Conservation (phyloP, 2,888 invertebrate species). For the Timema cristinae region DNA sequence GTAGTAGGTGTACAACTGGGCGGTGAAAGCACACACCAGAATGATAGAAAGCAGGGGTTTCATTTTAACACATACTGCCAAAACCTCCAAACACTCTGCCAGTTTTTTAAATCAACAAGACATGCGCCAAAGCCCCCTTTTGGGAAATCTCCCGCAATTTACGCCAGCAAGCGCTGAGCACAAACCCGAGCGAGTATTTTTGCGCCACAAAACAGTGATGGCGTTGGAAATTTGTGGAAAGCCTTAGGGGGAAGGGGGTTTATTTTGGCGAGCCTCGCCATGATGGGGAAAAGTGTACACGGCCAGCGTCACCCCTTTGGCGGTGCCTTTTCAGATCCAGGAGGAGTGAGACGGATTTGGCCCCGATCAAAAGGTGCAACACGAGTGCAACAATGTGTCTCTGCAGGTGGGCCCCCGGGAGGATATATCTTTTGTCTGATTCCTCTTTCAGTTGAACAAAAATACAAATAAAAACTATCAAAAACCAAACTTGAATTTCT, state of each 20-base stretch:
- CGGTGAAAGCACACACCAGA: constrained; percentile 47
- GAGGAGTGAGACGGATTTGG: constrained; percentile 38
- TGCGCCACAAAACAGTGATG: constrained; percentile 43
- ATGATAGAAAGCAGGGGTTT: constrained; percentile 48
- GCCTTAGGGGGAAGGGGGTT: constrained; percentile 42
- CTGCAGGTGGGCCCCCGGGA: constrained; percentile 17
- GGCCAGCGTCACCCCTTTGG: constrained; percentile 41
- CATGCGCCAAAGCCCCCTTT: constrained; percentile 34
- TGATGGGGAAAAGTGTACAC: constrained; percentile 48
- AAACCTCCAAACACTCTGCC: constrained; percentile 41
- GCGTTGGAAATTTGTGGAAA: constrained; percentile 47
- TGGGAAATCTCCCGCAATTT: constrained; percentile 39
- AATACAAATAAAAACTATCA: too few species aligned
- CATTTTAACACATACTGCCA: constrained; percentile 46
- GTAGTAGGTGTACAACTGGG: constrained; percentile 41
- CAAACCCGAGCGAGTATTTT: constrained; percentile 44
- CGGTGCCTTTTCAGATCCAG: constrained; percentile 30
- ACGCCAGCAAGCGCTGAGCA: constrained; percentile 42
- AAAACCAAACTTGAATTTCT: too few species aligned
- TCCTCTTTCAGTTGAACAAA: constrained; percentile 33
- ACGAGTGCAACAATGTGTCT: too few species aligned
- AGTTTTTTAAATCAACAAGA: constrained; percentile 38
- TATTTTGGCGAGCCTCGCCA: constrained; percentile 45
- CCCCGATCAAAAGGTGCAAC: constrained; percentile 41
- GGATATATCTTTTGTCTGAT: constrained; percentile 33